These are phyloP conservation scores for Agapornis canus DNA, from an alignment of 2,797 vertebrate genomes.

Conservation along the genomic window DNA sequence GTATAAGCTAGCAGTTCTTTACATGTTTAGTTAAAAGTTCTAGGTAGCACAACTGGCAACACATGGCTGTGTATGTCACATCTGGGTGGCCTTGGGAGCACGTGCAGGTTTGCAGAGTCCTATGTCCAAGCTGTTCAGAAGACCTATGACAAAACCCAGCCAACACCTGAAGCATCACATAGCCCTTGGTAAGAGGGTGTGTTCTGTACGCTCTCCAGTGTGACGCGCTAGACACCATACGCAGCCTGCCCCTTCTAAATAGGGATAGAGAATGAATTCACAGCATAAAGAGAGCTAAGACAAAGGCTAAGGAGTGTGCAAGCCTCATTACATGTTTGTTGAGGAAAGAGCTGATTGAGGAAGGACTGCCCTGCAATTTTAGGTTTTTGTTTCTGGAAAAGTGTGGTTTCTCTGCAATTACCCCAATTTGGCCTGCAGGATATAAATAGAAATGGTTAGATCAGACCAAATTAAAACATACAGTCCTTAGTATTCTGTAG, in stretches of 20 bases:
- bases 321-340: rapidly evolving
- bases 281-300: too few species aligned
- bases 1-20: background rate
- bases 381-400: background rate
- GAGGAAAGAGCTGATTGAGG: background rate
- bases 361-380: background rate
- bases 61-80: rapidly evolving
- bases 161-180: rapidly evolving
- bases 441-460: background rate
- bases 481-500: background rate
- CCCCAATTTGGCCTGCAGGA: background rate
- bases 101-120: background rate
- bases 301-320: background rate
- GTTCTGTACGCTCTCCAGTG: background rate
- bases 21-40: background rate
- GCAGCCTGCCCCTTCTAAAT: background rate
- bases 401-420: background rate
- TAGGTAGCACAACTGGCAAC: background rate
- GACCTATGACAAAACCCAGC: background rate
- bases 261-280: background rate
- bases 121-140: rapidly evolving
- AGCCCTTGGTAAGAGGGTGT: background rate
- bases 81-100: background rate
- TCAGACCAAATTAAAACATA: background rate
- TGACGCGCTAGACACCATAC: background rate